Base-by-base conservation (phyloP, 2,797 vertebrate species). In the Steatocranus sp. region DNA sequence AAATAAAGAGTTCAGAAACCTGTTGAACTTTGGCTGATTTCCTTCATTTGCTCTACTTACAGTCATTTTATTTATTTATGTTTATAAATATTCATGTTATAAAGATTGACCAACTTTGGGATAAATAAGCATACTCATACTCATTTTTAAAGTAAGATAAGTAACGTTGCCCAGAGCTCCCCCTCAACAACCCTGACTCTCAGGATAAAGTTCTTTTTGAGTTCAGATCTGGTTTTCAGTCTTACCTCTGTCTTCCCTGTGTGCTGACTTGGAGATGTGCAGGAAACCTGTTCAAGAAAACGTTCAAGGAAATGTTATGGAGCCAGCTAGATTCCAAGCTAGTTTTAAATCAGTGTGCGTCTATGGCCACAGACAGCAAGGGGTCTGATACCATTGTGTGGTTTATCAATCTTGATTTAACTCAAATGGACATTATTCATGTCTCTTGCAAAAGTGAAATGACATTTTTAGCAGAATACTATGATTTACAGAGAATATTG, bases 401-500 rank as follows among this genome's bases (percentile, higher is more conserved):
- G 61, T 66, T 38, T 23, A 38, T 66, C 5, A 38, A 0, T 23
- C 1, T 0, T 66, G 61, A 15, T 66, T 1, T 66, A 1, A 4
- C 20, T 1, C 0, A 0, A 0, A 41, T 41, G n/a, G 36, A 0
- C 20, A 68, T 68, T 43, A 68, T 43, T 25, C 0, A 68, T 23
- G 38, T 3, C 20, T 17, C 20, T 25, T 17, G 63, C 63, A 56
- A 56, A 15, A 30, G 27, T 56, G 4, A 56, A 30, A 68, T 41
- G 5, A 41, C 8, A 41, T 68, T 68, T 68, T 41, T 25, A 41
- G 36, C 34, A 38, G 61, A 66, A 23, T 15, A 66, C 11, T 11
- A 0, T 25, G 20, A 68, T 43, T 68, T 41, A 25, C 20, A 23
- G 0, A 41, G 20, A 68, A 41, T 43, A 68, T 14, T 66, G 36